These are phyloP conservation scores for Seriola aureovittata DNA, from an alignment of 2,113 vertebrate species.

Conservation along the genomic window DNA sequence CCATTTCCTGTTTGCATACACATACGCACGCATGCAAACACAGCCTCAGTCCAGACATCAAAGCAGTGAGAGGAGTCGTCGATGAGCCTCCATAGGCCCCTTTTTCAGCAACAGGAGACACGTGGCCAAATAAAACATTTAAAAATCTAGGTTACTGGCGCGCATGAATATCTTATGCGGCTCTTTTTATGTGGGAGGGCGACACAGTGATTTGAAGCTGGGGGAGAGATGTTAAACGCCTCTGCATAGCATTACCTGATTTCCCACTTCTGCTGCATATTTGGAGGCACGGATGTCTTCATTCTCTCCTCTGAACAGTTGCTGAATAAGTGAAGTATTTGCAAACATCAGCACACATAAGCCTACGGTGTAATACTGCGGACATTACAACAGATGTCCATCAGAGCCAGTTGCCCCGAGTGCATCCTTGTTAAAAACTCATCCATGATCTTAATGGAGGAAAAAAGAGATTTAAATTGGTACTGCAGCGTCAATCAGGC, in stretches of 20 bases:
- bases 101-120: constrained; percentile 59
- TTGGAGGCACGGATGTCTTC: not conserved
- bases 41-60: constrained; percentile 65
- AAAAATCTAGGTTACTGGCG: constrained; percentile 79
- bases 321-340: constrained; percentile 7
- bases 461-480: constrained; percentile 29
- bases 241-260: constrained; percentile 61
- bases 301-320: not conserved
- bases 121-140: constrained; percentile 72
- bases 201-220: constrained; percentile 74
- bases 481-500: constrained; percentile 38
- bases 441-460: constrained; percentile 23
- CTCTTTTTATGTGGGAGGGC: constrained; percentile 69
- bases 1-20: constrained; percentile 39
- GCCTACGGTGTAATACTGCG: not conserved
- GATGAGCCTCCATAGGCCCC: constrained; percentile 30
- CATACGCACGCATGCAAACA: constrained; percentile 11
- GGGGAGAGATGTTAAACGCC: constrained; percentile 50
- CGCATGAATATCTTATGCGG: constrained; percentile 75
- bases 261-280: constrained; percentile 36
- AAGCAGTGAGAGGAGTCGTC: constrained; percentile 55
- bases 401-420: constrained; percentile 27
- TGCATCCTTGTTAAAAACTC: constrained; percentile 32
- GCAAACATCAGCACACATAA: constrained; percentile 2
- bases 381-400: constrained; percentile 13